Evolutionary conservation across 92 coral and sea anemone genomes (phyloP), one percentile per base, ranked within the genome.

Genomic region (Epizoanthus scotinus): DNA sequence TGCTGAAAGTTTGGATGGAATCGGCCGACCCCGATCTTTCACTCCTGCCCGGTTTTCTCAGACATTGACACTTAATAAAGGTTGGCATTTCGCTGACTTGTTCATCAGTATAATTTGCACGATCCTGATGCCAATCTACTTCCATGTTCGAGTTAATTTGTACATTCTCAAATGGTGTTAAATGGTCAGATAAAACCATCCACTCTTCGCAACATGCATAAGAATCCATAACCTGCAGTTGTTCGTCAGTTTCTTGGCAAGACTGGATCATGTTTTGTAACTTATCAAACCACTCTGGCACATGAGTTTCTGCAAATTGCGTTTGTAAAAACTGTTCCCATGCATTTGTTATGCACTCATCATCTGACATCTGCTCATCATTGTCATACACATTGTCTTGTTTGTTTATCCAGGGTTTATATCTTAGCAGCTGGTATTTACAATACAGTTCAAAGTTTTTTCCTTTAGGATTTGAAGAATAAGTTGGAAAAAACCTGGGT

Each of bases 351-450:
- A 49, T 62, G 7, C 54, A 38, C 49, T 70, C 53, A n/a, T n/a
- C n/a, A 55, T 86, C 86, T 34, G 83, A 75, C 53, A 61, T 52
- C 31, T 84, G 73, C 52, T 75, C 73, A 59, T 55, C 75, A 84
- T 71, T 66, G 55, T 14, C 55, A 83, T 83, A 84, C 34, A 86
- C 86, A 86, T 86, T 68, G 15, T 36, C 25, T 55, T 19, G 83
- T 54, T 25, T 84, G 59, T 28, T 68, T 84, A 58, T 75, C 89
- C 89, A 86, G 19, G 85, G 85, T 81, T 86, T 86, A 26, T 49
- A 88, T 53, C 84, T 88, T 62, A 88, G 66, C 59, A 88, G 68
- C 63, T 88, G 91, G 66, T 79, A n/a, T n/a, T n/a, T n/a, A n/a
- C n/a, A n/a, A n/a, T n/a, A n/a, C n/a, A n/a, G n/a, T n/a, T n/a